These are phyloP conservation scores for Latheticus oryzae DNA, from an alignment of 2,888 invertebrate species.

Conservation along the genomic window DNA sequence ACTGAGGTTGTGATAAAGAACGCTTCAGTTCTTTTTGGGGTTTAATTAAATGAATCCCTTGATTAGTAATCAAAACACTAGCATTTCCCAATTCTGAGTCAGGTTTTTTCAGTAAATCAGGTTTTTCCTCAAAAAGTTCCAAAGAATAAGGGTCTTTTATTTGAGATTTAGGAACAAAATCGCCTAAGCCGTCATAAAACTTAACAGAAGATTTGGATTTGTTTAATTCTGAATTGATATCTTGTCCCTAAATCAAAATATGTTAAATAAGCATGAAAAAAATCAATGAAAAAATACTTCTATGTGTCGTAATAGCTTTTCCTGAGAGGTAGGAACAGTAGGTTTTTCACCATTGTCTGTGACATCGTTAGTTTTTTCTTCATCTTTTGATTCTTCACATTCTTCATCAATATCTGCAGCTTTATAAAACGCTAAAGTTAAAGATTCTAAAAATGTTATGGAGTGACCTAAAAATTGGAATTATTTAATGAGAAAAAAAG, in stretches of 20 bases:
- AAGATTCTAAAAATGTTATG: constrained; percentile 53
- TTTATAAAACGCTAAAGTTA: constrained; percentile 54
- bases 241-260: constrained; percentile 1
- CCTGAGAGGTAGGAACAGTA: not conserved
- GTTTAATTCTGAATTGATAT: not conserved
- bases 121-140: constrained; percentile 59
- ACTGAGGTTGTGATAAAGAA: constrained; percentile 61
- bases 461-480: constrained; percentile 49
- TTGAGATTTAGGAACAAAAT: constrained; percentile 37
- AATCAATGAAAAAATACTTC: too few species aligned
- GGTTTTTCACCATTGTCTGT: not conserved
- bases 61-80: constrained; percentile 57
- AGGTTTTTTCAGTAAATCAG: constrained; percentile 41
- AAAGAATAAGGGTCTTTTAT: constrained; percentile 60
- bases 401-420: constrained; percentile 48
- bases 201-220: constrained; percentile 27
- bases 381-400: constrained; percentile 1
- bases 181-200: constrained; percentile 19
- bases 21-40: constrained; percentile 53
- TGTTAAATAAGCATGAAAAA: not conserved
- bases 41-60: constrained; percentile 57
- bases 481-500: constrained; percentile 3
- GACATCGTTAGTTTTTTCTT: constrained; percentile 19
- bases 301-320: not conserved
- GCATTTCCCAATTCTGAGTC: constrained; percentile 49